These are phyloP conservation scores for Antitype chi DNA, from an alignment of 2,888 invertebrate species.

Conservation along the genomic window DNA sequence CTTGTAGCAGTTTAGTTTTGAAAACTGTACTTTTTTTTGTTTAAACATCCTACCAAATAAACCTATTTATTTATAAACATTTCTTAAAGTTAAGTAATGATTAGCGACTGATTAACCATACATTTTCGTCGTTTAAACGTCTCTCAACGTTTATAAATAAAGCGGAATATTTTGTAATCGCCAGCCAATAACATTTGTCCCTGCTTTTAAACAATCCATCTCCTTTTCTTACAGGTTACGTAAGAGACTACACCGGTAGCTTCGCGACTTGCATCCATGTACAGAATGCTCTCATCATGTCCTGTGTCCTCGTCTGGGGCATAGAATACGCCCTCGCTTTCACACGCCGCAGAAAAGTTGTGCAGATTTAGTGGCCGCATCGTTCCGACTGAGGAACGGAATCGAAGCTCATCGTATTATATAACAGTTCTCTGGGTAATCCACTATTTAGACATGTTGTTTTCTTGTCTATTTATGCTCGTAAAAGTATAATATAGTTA, in stretches of 20 bases:
- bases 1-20: too few relatives aligned
- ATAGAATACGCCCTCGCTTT: constrained; percentile 91
- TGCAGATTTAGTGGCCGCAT: constrained; percentile 81
- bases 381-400: constrained; percentile 30
- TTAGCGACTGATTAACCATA: too few relatives aligned
- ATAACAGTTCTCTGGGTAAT: constrained; percentile 21
- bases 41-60: too few relatives aligned
- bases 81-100: too few relatives aligned
- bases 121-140: too few relatives aligned
- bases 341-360: constrained; percentile 86
- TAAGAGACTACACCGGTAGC: constrained; percentile 92
- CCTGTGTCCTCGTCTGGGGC: constrained; percentile 93
- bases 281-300: constrained; percentile 92
- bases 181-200: too few relatives aligned
- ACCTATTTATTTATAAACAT: too few relatives aligned
- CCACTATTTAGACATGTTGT: constrained; percentile 35
- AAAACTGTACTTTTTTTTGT: too few relatives aligned
- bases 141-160: too few relatives aligned
- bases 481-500: constrained; percentile 48
- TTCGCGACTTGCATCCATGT: constrained; percentile 93
- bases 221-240: constrained; percentile 90
- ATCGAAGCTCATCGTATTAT: constrained; percentile 38
- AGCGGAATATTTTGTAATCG: too few relatives aligned
- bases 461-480: constrained; percentile 45
- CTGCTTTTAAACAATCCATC: too few relatives aligned